These are phyloP conservation scores for Listronotus bonariensis DNA, from an alignment of 1,140 invertebrate genomes.

Conservation along the genomic window DNA sequence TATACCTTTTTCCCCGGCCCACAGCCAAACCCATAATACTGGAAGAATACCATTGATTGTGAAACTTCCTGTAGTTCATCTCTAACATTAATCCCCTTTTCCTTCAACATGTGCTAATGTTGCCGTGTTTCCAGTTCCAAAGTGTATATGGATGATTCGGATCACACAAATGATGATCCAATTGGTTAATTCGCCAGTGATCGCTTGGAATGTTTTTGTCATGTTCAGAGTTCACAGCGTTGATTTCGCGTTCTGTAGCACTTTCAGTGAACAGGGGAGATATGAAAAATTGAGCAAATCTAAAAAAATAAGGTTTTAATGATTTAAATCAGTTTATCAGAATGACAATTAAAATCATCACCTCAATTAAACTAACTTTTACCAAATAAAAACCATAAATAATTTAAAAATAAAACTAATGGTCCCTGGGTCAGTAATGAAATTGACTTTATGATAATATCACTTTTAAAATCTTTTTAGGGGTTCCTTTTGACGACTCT, in stretches of 20 bases:
- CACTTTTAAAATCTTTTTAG: no score
- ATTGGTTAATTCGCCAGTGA: conserved; percentile 83
- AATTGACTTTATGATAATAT: no score
- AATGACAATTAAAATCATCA: no score
- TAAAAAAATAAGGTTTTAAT: conserved; percentile 51
- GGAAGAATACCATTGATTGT: conserved; percentile 90
- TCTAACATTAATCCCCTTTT: conserved; percentile 80
- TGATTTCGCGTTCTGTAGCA: conserved; percentile 89
- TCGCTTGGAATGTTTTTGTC: conserved; percentile 92
- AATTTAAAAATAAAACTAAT: no score
- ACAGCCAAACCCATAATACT: conserved; percentile 87
- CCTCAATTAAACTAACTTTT: no score
- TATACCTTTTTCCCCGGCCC: conserved; percentile 79
- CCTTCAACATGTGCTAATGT: conserved; percentile 82
- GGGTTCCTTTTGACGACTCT: no score
- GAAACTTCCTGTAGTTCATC: conserved; percentile 87
- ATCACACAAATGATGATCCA: conserved; percentile 81
- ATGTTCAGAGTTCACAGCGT: conserved; percentile 95
- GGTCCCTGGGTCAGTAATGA: no score
- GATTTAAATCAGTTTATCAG: no score
- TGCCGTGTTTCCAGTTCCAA: conserved; percentile 88
- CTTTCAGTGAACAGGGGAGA: conserved; percentile 88
- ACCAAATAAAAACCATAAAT: no score
- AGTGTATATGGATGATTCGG: conserved; percentile 83
- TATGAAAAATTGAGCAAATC: conserved; percentile 96